Evolutionary conservation across 92 coral and sea anemone genomes (phyloP), one percentile per base, ranked within the genome.

Genomic region (Palythoa grandiflora): DNA sequence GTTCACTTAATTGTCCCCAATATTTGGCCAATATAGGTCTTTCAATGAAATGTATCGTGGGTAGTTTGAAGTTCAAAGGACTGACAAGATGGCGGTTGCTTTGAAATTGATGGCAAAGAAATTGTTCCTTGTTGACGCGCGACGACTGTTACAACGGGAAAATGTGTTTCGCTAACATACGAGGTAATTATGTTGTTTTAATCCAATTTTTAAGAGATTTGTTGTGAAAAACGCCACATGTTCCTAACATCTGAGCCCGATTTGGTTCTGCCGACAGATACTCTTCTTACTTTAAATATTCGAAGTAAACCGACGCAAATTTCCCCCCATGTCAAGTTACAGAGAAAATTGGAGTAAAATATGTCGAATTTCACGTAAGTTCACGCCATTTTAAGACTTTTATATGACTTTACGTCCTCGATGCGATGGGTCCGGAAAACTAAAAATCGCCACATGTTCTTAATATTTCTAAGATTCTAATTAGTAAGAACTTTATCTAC

Each of bases 21-120:
- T 15, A 13, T n/a, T 63, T 35, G 71, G 71, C 71, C 71, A 63
- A 63, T 63, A 63, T 63, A 63, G 28, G 71, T 63, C 2, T 28
- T 63, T 63, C 28, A n/a, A 63, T 15, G 28, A 63, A 63, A 14
- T 63, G 6, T 63, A 63, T 63, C 14, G 21, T 63, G 71, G 20
- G 71, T 63, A 63, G 71, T 63, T 63, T 63, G 71, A 63, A 63
- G 71, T 63, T 63, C 71, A 63, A 17, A 63, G n/a, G 71, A 63
- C 35, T 63, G 71, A 5, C 71, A 63, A 63, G 71, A 15, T 63
- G 71, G 28, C 71, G 71, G 19, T 63, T 63, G 16, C 21, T 63
- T 63, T 63, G 71, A 63, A 63, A 63, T 20, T 63, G 71, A 63
- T 63, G 28, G 20, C 71, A 63, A 63, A 63, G 71, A 63, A 63